Evolutionary conservation across 1,140 invertebrate genomes (phyloP).

Genomic region (Pseudomyrmex cubaensis): DNA sequence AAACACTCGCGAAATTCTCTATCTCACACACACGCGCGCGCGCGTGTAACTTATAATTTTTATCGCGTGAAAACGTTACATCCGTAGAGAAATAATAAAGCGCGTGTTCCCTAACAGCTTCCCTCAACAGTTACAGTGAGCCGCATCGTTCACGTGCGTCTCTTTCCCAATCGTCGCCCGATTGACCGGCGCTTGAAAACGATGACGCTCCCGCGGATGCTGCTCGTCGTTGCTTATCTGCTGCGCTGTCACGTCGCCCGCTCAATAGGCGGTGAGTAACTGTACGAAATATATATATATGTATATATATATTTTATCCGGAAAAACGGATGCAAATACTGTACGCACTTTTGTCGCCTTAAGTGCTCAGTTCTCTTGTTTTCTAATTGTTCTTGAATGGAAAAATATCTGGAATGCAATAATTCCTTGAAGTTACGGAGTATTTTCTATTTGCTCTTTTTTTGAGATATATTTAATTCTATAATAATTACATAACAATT

Average conservation of each 20-base stretch:
- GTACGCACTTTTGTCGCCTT: not conserved
- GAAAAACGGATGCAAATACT: no score
- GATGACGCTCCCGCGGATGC: slow-evolving; percentile 67
- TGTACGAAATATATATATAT: not conserved
- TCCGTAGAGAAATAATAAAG: no score
- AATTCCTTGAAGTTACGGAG: not conserved
- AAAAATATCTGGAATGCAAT: not conserved
- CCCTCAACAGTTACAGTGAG: slow-evolving; percentile 8
- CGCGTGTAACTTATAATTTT: no score
- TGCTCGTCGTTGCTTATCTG: slow-evolving; percentile 64
- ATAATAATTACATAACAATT: no score
- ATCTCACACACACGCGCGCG: no score
- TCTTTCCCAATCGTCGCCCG: not conserved
- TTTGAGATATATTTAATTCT: not conserved
- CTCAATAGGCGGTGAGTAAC: slow-evolving; percentile 71
- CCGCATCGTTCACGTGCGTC: slow-evolving; percentile 58
- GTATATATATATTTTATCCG: not conserved
- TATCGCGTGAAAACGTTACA: no score
- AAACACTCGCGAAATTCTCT: slow-evolving; percentile 17
- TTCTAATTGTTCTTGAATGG: not conserved
- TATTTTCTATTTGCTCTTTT: no score
- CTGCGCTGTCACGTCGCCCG: slow-evolving; percentile 65
- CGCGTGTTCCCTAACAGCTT: no score
- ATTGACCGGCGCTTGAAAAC: slow-evolving; percentile 24
- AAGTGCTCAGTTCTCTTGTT: not conserved